Evolutionary conservation across 2,888 invertebrate genomes (phyloP), one percentile per base, ranked within the genome.

Genomic region (Amphipyra berbera): DNA sequence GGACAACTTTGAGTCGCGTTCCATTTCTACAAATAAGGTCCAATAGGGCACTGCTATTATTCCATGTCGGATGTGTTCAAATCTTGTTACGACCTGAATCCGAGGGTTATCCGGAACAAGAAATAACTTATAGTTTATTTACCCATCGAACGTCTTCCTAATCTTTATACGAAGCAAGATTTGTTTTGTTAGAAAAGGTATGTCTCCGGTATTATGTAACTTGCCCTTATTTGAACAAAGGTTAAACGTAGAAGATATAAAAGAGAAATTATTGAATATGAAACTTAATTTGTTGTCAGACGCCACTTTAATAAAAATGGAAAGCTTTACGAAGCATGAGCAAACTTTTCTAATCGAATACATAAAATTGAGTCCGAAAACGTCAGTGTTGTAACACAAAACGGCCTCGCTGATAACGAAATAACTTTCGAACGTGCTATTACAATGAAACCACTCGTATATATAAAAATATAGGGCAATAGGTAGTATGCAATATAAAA

Each of bases 41-140:
- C 78, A 73, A 76, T 68, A 75, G 67, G 55, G 63, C 69, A 61
- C 68, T 63, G 68, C 78, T 82, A 85, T 87, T 88, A 76, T 87
- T 85, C 79, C 81, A 83, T 78, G 78, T 86, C 82, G 81, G 70
- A 82, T 87, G 81, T 83, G 82, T 82, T 85, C 83, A 85, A 88
- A 88, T 87, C 84, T 86, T 82, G 84, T 87, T 87, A 86, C 82
- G 74, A 70, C 73, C 81, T 75, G 73, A 82, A 75, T 79, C 78
- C 76, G 76, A 82, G 77, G 81, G 84, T 79, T 82, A 82, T 84
- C 79, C 82, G 82, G 72, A 67, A 75, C 73, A 72, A 61, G 63
- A 77, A 79, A 78, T 68, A 74, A 73, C 46, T 74, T 70, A 79
- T 82, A 83, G 81, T 84, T 81, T 87, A 86, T 85, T 84, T 84